A percentile compares a stretch with the other conserved stretches of the same genome.
These are phyloP conservation scores for Danio tinwini DNA, from an alignment of 2,797 vertebrate species.

Conservation along the genomic window DNA sequence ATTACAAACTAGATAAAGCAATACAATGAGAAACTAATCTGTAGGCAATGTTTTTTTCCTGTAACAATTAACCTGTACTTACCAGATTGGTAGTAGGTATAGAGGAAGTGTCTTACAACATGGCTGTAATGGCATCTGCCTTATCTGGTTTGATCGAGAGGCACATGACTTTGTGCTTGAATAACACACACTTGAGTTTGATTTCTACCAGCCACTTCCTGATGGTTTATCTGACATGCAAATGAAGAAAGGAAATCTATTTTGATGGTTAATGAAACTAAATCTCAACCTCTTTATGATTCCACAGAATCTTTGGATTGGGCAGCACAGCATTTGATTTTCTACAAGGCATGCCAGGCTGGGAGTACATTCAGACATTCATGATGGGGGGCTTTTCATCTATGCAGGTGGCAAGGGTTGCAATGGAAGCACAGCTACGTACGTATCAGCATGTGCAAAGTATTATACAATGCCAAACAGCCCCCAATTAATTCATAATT, in stretches of 20 bases:
- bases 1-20: background rate
- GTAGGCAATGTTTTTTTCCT: background rate
- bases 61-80: background rate
- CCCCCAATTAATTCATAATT: background rate
- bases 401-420: slow-evolving; percentile 64
- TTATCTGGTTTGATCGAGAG: background rate
- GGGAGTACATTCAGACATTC: slow-evolving; percentile 63
- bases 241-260: background rate
- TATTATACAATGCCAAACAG: background rate
- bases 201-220: background rate
- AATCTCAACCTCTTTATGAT: background rate
- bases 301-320: slow-evolving; percentile 70
- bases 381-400: slow-evolving; percentile 66
- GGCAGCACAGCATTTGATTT: slow-evolving; percentile 67
- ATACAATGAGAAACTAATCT: background rate
- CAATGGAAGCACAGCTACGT: slow-evolving; percentile 60
- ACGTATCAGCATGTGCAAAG: slow-evolving; percentile 10
- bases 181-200: background rate
- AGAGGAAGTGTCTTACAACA: background rate
- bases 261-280: background rate
- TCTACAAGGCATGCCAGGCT: slow-evolving; percentile 64
- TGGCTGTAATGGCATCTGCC: background rate
- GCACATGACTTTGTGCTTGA: background rate
- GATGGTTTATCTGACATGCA: background rate
- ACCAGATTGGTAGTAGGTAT: background rate